phyloP scores from a whole-genome alignment of 1,140 invertebrate genomes.

The Brachionus manjavacas region DNA sequence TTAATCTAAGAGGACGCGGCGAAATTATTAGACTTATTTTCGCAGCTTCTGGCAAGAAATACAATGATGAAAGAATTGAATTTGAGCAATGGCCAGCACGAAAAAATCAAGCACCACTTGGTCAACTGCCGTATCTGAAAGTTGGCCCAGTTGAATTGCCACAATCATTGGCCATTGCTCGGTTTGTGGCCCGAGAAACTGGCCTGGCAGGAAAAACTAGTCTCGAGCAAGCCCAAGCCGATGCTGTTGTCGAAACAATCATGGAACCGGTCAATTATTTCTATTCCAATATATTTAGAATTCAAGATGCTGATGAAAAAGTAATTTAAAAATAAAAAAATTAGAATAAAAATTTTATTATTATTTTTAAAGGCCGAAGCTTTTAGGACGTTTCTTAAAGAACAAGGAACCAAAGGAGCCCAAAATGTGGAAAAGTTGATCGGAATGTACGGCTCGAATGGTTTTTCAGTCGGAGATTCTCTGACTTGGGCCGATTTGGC shows the following conservation, averaged over 20 bases:
- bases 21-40: slow-evolving; percentile 44
- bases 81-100: neutral
- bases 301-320: slow-evolving; percentile 12
- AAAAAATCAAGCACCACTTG: slow-evolving; percentile 42
- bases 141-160: neutral
- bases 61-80: slow-evolving; percentile 12
- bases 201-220: neutral
- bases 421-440: slow-evolving; percentile 31
- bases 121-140: slow-evolving; percentile 23
- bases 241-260: slow-evolving; percentile 29
- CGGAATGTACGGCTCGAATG: slow-evolving; percentile 18
- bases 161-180: slow-evolving; percentile 34
- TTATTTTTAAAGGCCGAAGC: slow-evolving; percentile 1
- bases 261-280: neutral
- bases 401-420: slow-evolving; percentile 26
- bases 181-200: slow-evolving; percentile 20
- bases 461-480: slow-evolving; percentile 13
- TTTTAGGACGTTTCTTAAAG: neutral
- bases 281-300: neutral
- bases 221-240: slow-evolving; percentile 5
- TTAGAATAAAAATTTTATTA: neutral
- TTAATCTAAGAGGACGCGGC: slow-evolving; percentile 43
- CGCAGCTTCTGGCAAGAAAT: slow-evolving; percentile 41
- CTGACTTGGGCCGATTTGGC: slow-evolving; percentile 33
- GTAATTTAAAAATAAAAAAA: neutral